Conservation (phyloP, 2,113 vertebrate species). For the Catharus bicknelli region DNA sequence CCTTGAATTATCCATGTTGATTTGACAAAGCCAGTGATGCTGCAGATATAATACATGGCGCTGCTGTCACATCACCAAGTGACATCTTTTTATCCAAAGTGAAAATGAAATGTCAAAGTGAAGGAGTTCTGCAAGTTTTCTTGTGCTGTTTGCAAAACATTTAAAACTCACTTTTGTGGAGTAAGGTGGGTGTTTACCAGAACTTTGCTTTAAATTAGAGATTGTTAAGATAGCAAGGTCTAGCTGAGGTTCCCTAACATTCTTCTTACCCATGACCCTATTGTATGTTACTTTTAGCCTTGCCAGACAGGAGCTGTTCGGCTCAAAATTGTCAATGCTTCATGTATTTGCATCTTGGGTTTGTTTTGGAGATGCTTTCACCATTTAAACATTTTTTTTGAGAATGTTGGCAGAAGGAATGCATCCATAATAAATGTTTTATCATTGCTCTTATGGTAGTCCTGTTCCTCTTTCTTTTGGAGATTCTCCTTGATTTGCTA, state of each 20-base stretch:
- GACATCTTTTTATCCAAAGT: constrained; percentile 60
- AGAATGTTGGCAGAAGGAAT: not conserved
- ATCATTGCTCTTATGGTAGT: not conserved
- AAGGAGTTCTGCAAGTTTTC: constrained; percentile 33
- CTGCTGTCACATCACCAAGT: constrained; percentile 45
- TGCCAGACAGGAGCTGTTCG: not conserved
- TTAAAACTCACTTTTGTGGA: constrained; percentile 25
- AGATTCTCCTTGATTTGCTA: not conserved
- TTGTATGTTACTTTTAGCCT: not conserved
- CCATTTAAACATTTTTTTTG: not conserved
- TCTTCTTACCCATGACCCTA: not conserved
- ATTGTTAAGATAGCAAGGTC: not conserved
- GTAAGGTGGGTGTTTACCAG: not conserved
- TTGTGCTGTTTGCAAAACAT: constrained; percentile 11
- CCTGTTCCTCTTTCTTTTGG: not conserved
- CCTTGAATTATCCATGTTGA: constrained; percentile 58
- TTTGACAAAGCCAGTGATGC: constrained; percentile 37
- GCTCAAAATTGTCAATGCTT: not conserved
- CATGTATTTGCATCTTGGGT: not conserved
- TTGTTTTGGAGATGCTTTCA: not conserved
- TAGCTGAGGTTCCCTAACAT: not conserved
- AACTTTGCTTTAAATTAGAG: constrained; percentile 40
- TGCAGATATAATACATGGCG: constrained; percentile 31
- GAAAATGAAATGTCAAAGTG: constrained; percentile 64
- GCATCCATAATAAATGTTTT: not conserved